Conservation (phyloP, 2,888 invertebrate species). For the Kuschelorhynchus macadamiae region DNA sequence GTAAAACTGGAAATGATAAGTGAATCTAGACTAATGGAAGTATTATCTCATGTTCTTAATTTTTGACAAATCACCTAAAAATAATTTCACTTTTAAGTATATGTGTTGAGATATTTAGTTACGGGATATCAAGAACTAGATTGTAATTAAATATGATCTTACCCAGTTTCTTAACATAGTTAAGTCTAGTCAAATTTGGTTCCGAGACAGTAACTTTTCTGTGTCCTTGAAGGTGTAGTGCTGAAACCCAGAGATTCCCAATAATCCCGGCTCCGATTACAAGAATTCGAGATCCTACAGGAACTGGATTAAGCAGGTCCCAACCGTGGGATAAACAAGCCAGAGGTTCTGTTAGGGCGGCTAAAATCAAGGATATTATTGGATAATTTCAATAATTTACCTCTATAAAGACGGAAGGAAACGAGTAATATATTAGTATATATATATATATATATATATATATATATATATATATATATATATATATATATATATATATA, state of each 20-base stretch:
- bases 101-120: no score
- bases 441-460: no score
- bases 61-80: no score
- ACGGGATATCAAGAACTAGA: not conserved
- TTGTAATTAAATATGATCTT: slow-evolving; percentile 41
- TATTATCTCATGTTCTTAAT: no score
- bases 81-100: no score
- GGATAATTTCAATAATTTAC: no score
- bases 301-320: slow-evolving; percentile 75
- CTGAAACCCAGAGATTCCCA: slow-evolving; percentile 78
- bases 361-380: slow-evolving; percentile 64
- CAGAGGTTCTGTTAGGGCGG: slow-evolving; percentile 78
- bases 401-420: no score
- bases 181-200: slow-evolving; percentile 71
- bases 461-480: no score
- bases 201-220: slow-evolving; percentile 80
- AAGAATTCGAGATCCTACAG: slow-evolving; percentile 75
- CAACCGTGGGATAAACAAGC: slow-evolving; percentile 81
- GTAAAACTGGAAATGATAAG: no score
- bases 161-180: slow-evolving; percentile 72
- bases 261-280: slow-evolving; percentile 82
- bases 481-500: no score
- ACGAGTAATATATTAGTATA: no score
- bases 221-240: slow-evolving; percentile 79
- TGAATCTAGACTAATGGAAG: no score